Evolutionary conservation across 1,140 invertebrate genomes (phyloP).

Genomic region (Saccostrea echinata): DNA sequence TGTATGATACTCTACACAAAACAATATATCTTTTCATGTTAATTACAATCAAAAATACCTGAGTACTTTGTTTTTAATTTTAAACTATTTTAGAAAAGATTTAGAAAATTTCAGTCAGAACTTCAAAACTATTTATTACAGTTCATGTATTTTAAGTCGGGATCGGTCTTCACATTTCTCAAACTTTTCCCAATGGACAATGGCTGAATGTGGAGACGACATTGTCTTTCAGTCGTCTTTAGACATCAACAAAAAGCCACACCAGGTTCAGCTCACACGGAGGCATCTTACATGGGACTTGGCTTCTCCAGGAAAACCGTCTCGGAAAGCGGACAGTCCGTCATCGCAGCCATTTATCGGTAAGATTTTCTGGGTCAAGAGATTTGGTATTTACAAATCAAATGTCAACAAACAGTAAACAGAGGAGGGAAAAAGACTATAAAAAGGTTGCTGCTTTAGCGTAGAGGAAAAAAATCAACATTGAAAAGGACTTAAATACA

Average conservation of each 20-base stretch:
- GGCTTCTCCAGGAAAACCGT: conserved; percentile 20
- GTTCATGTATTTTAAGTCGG: not conserved
- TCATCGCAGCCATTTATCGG: conserved; percentile 54
- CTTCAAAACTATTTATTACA: too few relatives aligned
- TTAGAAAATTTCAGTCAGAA: too few relatives aligned
- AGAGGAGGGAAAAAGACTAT: not conserved
- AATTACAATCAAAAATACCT: too few relatives aligned
- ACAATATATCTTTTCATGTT: too few relatives aligned
- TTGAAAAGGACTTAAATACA: too few relatives aligned
- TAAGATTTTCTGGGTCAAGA: conserved; percentile 18
- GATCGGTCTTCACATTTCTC: not conserved
- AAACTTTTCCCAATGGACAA: conserved; percentile 25
- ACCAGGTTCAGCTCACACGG: conserved; percentile 48
- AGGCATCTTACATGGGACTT: conserved; percentile 56
- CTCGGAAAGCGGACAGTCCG: conserved; percentile 21
- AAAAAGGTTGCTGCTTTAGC: too few relatives aligned
- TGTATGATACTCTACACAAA: too few relatives aligned
- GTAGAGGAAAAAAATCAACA: too few relatives aligned
- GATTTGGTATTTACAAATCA: not conserved
- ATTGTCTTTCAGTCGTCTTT: conserved; percentile 53
- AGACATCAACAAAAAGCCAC: conserved; percentile 49
- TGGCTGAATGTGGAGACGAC: conserved; percentile 82
- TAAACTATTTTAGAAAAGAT: too few relatives aligned
- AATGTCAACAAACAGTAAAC: not conserved
- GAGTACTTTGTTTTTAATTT: too few relatives aligned